These are phyloP conservation scores for Ptilonorhynchus violaceus DNA, from an alignment of 2,113 vertebrate genomes.

Conservation along the genomic window DNA sequence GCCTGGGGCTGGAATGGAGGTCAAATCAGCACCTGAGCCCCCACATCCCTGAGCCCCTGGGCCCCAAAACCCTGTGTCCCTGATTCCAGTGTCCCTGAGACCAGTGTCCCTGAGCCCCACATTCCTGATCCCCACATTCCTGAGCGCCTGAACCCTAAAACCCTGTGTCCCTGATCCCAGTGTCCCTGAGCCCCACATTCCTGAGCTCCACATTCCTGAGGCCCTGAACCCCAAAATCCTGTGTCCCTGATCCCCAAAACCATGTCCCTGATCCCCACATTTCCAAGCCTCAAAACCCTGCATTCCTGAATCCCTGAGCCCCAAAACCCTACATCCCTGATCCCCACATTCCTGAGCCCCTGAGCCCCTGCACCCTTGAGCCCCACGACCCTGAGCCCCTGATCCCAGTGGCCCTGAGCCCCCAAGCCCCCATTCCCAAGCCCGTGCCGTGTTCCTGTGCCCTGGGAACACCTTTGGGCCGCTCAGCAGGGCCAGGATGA, in stretches of 20 bases:
- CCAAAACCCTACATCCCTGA: too few species aligned
- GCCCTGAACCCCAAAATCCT: not conserved
- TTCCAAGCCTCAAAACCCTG: not conserved
- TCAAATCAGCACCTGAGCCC: not conserved
- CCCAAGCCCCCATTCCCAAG: not conserved
- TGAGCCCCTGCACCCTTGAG: too few species aligned
- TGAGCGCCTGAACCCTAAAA: too few species aligned
- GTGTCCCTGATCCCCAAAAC: not conserved
- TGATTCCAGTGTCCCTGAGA: not conserved
- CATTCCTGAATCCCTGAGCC: not conserved
- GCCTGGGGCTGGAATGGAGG: not conserved
- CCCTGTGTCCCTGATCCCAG: not conserved
- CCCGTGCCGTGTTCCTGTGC: not conserved
- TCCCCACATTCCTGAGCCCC: too few species aligned
- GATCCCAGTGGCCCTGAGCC: too few species aligned
- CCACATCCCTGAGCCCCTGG: not conserved
- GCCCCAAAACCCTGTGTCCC: fast-evolving
- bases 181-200: not conserved
- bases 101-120: not conserved
- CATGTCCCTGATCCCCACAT: not conserved
- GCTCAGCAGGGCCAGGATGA: not conserved
- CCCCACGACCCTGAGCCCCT: too few species aligned
- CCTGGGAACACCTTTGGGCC: not conserved
- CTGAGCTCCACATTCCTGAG: too few species aligned
- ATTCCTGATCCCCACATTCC: not conserved